A percentile compares a stretch with the other conserved stretches of the same genome.
phyloP scores from a whole-genome alignment of 2,113 vertebrate species.

The Ameiurus melas region DNA sequence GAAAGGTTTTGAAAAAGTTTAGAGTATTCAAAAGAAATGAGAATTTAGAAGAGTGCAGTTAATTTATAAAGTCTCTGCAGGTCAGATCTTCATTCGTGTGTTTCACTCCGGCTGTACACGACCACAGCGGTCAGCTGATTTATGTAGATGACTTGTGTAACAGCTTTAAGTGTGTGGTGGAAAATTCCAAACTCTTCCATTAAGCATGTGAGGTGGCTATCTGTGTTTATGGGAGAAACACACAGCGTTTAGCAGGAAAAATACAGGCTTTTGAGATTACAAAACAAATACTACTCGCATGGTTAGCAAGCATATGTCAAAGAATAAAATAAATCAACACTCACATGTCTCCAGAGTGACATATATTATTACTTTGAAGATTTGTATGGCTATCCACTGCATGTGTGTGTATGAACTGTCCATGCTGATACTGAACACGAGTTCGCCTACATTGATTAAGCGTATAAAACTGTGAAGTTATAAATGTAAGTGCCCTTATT shows the following conservation, averaged over 20 bases:
- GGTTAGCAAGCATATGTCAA: neutral
- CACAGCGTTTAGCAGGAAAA: neutral
- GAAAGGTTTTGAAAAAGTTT: neutral
- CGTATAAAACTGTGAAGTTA: neutral
- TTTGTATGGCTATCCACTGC: neutral
- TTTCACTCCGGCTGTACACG: constrained; percentile 5
- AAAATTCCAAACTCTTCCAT: constrained; percentile 21
- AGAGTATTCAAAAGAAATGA: neutral
- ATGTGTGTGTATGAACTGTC: too few species aligned
- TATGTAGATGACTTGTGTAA: constrained; percentile 13
- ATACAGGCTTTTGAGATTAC: neutral
- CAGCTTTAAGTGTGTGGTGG: neutral
- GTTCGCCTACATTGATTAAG: neutral
- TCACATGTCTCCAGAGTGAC: neutral
- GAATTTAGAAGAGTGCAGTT: neutral
- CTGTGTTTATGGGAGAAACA: constrained; percentile 32
- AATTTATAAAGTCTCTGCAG: neutral
- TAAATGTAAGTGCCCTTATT: neutral
- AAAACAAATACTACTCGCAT: neutral
- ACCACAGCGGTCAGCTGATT: constrained; percentile 24
- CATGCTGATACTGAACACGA: neutral
- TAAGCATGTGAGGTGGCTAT: constrained; percentile 2
- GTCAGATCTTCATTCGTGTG: neutral
- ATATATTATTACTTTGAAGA: neutral
- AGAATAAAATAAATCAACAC: neutral